Conservation (phyloP, 2,113 vertebrate genomes). For the Myxocyprinus asiaticus region DNA sequence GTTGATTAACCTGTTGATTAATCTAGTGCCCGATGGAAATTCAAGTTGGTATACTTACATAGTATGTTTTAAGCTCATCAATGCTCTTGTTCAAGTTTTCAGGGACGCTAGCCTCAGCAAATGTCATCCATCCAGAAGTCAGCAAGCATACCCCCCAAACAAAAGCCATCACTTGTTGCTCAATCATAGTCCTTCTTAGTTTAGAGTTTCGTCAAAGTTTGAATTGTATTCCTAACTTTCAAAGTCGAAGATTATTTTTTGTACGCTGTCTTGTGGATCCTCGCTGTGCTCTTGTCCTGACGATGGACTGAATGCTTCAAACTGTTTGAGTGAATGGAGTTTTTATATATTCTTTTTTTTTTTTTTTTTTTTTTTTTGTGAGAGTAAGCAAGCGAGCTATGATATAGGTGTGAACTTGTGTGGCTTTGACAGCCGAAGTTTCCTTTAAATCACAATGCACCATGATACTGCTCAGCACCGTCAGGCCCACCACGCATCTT, state of each 20-base stretch:
- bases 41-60: slow-evolving; percentile 34
- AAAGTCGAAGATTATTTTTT: not conserved
- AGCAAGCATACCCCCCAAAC: slow-evolving; percentile 34
- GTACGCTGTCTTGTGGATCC: not conserved
- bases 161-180: slow-evolving; percentile 21
- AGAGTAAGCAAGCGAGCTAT: not conserved
- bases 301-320: slow-evolving; percentile 40
- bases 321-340: slow-evolving; percentile 45
- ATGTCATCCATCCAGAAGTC: slow-evolving; percentile 19
- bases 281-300: slow-evolving; percentile 25
- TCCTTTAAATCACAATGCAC: slow-evolving; percentile 56
- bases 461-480: slow-evolving; percentile 15
- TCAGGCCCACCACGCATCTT: slow-evolving; percentile 1
- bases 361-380: slow-evolving; percentile 19
- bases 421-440: slow-evolving; percentile 39
- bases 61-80: slow-evolving; percentile 27
- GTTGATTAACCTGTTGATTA: too few relatives aligned
- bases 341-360: slow-evolving; percentile 41
- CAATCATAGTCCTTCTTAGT: not conserved
- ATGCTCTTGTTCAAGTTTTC: slow-evolving; percentile 25
- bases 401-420: slow-evolving; percentile 52
- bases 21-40: not conserved
- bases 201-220: slow-evolving; percentile 25
- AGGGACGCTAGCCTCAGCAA: slow-evolving; percentile 25
- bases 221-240: slow-evolving; percentile 29